Base-by-base conservation (phyloP, 2,797 vertebrate species). In the Betta splendens region DNA sequence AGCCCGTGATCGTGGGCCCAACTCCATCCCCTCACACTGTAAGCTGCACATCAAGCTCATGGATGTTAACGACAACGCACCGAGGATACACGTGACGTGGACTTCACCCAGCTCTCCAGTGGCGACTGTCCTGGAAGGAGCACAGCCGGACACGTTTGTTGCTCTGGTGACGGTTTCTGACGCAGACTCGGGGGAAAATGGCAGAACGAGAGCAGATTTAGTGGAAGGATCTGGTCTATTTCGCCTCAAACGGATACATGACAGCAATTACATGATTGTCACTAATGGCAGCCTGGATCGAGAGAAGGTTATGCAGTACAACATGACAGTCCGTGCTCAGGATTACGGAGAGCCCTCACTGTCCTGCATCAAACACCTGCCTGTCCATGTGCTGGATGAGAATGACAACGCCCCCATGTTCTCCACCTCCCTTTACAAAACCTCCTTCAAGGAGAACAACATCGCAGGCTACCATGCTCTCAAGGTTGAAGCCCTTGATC, bases 331-430 rank as follows among this genome's bases (percentile, higher is more conserved):
- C 38, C 32, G 92, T 3, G 94, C 92, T 15, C 72, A 54, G 71
- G 95, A 96, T 77, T 80, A 81, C 39, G 96, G 96, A 1, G 78
- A 86, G 9, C 92, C 90, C 2, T 85, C 93, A 0, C 86, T 97
- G 59, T 85, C 87, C 0, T 90, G 84, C 42, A 64, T 88, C 13
- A 92, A 91, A 66, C 85, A 92, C 35, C 81, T 99, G 48, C 90
- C 76, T 8, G 93, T 99, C 54, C 87, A 88, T 28, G 89, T 98
- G 53, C 80, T 92, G 1, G 96, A 99, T 0, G 87, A 93, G 69
- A 98, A 98, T 0, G 97, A 99, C 86, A 99, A 99, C 0, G 77
- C 92, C 1, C 96, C 96, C 0, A 69, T 91, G 23, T 98, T 98
- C 9, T 93, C 93, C 22, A 77, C 75, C 46, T 80, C 74, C 0